These are phyloP conservation scores for Denticeps clupeoides DNA, from an alignment of 2,797 vertebrate species.

Conservation along the genomic window DNA sequence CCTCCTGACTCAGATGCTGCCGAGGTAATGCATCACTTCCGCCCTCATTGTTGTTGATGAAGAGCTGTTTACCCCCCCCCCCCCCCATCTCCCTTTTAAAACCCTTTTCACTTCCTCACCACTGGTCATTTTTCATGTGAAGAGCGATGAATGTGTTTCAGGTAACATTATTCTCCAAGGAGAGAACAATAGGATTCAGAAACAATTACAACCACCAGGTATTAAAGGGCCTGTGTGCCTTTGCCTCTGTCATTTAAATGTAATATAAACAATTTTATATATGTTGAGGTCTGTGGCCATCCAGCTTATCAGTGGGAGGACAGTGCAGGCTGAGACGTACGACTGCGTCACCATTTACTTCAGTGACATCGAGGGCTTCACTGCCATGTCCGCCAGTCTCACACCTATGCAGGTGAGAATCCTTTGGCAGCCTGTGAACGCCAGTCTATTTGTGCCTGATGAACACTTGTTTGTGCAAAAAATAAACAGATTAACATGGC, in stretches of 20 bases:
- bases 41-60: slow-evolving; percentile 4
- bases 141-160: no score
- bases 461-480: no score
- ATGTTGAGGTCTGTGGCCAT: slow-evolving; percentile 34
- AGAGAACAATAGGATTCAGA: no score
- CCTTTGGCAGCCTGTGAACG: neutral
- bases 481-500: no score
- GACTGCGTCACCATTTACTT: slow-evolving; percentile 41
- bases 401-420: slow-evolving; percentile 37
- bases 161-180: no score
- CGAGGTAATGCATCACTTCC: slow-evolving; percentile 28
- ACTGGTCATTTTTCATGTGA: no score
- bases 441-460: no score
- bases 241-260: no score
- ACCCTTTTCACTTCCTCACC: neutral
- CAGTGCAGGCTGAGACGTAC: slow-evolving; percentile 35
- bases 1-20: slow-evolving; percentile 41
- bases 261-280: no score
- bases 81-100: neutral
- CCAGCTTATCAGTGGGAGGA: slow-evolving; percentile 34
- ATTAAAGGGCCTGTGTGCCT: no score
- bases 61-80: slow-evolving; percentile 8
- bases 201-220: no score
- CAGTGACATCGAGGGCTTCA: slow-evolving; percentile 40
- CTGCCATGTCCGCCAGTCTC: slow-evolving; percentile 30